Evolutionary conservation across 2,888 invertebrate species (phyloP), one percentile per base, ranked within the genome.

Genomic region (Acanthococcus lagerstroemiae): DNA sequence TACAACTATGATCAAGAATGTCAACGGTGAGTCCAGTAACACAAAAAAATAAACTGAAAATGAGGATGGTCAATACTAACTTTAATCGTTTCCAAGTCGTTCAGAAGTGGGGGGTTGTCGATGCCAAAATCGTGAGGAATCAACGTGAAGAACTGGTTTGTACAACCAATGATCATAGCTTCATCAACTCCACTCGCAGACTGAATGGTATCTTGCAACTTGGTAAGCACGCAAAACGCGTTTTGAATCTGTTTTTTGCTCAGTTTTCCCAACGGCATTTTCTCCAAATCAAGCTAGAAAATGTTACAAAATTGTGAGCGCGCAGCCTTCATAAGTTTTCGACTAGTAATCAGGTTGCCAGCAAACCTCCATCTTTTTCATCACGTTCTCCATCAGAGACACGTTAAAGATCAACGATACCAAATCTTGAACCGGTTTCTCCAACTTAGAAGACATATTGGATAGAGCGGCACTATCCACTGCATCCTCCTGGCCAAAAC

Each of bases 221-320:
- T 86, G 0, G 83, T 82, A 22, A 99, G 78, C 1, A 95, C 87
- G 58, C 78, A 77, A 75, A 88, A 96, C 0, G 96, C 97, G 37
- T 83, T 79, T 73, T 89, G 84, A 66, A 99, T 86, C 79, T 95
- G 94, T 65, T 87, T 85, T 74, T 89, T 86, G 1, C 95, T 95
- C 12, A 99, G 77, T 78, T 97, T 97, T 22, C 97, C 99, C 7
- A 99, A 78, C 0, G 99, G 99, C 97, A 99, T 96, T 78, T 97
- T 96, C 69, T 95, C 93, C 72, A 90, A 83, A 76, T 99, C 97
- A 71, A 99, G 80, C 80, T 83, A n/a, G 55, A 72, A 26, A 58
- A 54, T 22, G 15, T 17, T 25, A 63, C 24, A 55, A 44, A 55
- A 44, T 27, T 6, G 37, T n/a, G n/a, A n/a, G n/a, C n/a, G n/a